These are phyloP conservation scores for Coendou prehensilis DNA, from an alignment of 2,797 vertebrate species.

Conservation along the genomic window DNA sequence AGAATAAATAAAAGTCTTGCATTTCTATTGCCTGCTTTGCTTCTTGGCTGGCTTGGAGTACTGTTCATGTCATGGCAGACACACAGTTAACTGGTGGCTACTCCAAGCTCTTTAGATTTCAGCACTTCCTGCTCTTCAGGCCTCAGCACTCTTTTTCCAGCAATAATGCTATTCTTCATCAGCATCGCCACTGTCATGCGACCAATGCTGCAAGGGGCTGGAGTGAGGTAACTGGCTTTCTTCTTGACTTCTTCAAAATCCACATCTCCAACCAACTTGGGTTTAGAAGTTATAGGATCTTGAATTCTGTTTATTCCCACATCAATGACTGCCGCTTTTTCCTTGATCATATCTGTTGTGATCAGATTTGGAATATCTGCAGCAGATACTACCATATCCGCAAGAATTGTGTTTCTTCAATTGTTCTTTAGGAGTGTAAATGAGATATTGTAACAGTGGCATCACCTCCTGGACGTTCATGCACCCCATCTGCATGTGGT, in stretches of 20 bases:
- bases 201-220: constrained; percentile 97
- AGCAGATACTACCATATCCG: constrained; percentile 96
- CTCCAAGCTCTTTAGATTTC: constrained; percentile 82
- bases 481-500: constrained; percentile 95
- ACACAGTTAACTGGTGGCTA: constrained; percentile 68
- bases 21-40: constrained; percentile 86
- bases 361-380: constrained; percentile 98
- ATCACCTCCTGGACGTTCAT: constrained; percentile 98
- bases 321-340: constrained; percentile 96
- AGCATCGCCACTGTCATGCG: constrained; percentile 99
- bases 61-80: background rate
- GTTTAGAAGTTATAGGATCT: constrained; percentile 94
- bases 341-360: constrained; percentile 98
- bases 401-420: constrained; percentile 95
- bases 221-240: constrained; percentile 97
- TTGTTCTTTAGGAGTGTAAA: constrained; percentile 97
- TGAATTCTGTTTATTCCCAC: constrained; percentile 96
- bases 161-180: constrained; percentile 99
- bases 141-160: constrained; percentile 94
- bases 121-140: constrained; percentile 76
- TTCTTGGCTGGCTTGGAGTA: constrained; percentile 78
- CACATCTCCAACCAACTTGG: constrained; percentile 96
- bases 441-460: constrained; percentile 98
- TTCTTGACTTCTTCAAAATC: constrained; percentile 97
- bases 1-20: constrained; percentile 88